A percentile compares a stretch with the other conserved stretches of the same genome.
phyloP scores from a whole-genome alignment of 92 coral and sea anemone species.

The Siderastrea radians region DNA sequence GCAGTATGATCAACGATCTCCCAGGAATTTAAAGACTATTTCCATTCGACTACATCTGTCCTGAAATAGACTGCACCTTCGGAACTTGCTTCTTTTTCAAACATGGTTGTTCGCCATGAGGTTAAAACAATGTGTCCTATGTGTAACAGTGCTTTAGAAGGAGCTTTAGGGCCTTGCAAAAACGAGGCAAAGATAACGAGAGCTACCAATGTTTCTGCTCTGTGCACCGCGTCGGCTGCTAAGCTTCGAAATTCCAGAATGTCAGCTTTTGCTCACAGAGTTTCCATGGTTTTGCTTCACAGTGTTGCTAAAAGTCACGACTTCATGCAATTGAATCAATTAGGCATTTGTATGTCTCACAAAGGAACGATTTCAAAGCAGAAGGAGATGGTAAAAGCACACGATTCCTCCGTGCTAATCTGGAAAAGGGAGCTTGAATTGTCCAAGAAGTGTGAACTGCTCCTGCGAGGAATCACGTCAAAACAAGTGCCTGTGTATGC shows the following conservation, averaged over 20 bases:
- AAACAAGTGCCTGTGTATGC: not conserved
- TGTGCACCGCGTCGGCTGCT: slow-evolving; percentile 41
- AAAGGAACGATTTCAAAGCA: slow-evolving; percentile 51
- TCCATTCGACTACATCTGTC: slow-evolving; percentile 20
- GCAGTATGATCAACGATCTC: not conserved
- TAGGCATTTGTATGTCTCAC: slow-evolving; percentile 42
- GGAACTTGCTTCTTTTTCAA: slow-evolving; percentile 29
- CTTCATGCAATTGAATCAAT: too few species aligned
- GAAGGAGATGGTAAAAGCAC: slow-evolving; percentile 23
- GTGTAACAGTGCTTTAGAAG: slow-evolving; percentile 26
- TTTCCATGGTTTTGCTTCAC: too few species aligned
- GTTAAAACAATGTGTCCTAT: not conserved
- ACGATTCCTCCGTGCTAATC: slow-evolving; percentile 19
- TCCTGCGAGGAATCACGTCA: not conserved
- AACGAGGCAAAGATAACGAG: not conserved
- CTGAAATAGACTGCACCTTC: slow-evolving; percentile 38
- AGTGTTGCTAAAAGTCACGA: too few species aligned
- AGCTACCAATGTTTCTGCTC: slow-evolving; percentile 41
- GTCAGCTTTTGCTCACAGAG: slow-evolving; percentile 7
- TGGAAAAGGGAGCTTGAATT: slow-evolving; percentile 47
- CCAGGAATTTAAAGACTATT: slow-evolving; percentile 23
- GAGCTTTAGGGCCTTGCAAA: slow-evolving; percentile 23
- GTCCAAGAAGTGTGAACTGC: not conserved
- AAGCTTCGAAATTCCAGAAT: slow-evolving; percentile 37
- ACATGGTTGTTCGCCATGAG: slow-evolving; percentile 29